Conservation (phyloP, 2,113 vertebrate genomes). For the Dasyprocta punctata region DNA sequence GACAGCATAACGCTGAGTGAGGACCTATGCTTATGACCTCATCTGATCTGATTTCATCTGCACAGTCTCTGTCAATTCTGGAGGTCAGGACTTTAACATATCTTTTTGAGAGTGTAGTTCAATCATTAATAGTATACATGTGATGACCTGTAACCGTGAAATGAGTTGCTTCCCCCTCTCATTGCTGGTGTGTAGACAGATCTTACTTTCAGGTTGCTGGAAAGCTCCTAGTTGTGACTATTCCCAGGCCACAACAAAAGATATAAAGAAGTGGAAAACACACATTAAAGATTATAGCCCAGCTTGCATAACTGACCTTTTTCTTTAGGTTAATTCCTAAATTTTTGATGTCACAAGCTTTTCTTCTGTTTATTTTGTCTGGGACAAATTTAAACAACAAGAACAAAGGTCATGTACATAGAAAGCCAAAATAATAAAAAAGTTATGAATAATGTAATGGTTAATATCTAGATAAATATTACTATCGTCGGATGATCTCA, state of each 20-base stretch:
- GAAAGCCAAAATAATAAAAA: conserved; percentile 12
- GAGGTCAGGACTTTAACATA: not conserved
- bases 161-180: not conserved
- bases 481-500: not conserved
- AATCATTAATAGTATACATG: not conserved
- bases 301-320: not conserved
- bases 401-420: not conserved
- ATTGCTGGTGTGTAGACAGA: not conserved
- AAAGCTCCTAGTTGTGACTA: not conserved
- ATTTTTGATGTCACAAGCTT: not conserved
- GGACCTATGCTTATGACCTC: not conserved
- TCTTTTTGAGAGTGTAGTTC: not conserved
- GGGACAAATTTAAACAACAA: not conserved
- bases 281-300: not conserved
- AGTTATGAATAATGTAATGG: not conserved
- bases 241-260: not conserved
- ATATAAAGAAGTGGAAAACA: not conserved
- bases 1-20: not conserved
- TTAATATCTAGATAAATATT: not conserved
- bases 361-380: not conserved
- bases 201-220: not conserved
- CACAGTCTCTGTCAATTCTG: not conserved
- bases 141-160: not conserved
- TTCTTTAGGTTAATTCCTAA: not conserved
- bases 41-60: not conserved